Conservation (phyloP, 2,113 vertebrate genomes). For the Nasalis larvatus region DNA sequence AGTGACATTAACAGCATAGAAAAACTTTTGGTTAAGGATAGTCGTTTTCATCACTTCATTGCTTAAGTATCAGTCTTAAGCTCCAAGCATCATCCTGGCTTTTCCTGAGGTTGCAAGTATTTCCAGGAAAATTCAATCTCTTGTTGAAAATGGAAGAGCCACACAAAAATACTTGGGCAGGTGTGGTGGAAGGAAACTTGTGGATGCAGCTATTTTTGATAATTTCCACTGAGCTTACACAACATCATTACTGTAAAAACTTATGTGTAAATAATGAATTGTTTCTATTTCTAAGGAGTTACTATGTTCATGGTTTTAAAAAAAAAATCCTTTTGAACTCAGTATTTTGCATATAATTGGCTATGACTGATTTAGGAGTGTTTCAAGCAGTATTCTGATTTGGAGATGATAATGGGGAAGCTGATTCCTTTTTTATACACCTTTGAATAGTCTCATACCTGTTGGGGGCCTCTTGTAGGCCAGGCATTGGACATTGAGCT, state of each 20-base stretch:
- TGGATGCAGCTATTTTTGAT: neutral
- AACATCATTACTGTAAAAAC: neutral
- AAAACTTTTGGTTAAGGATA: neutral
- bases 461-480: neutral
- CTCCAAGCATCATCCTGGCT: neutral
- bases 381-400: constrained; percentile 9
- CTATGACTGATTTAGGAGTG: neutral
- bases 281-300: neutral
- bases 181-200: neutral
- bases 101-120: neutral
- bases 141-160: neutral
- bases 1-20: neutral
- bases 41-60: neutral
- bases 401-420: neutral
- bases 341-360: neutral
- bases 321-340: neutral
- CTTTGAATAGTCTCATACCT: neutral
- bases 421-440: neutral
- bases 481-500: neutral
- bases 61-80: neutral
- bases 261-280: neutral
- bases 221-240: neutral
- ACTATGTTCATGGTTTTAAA: neutral
- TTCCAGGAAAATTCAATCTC: neutral
- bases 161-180: neutral